A percentile compares a stretch with the other conserved stretches of the same genome.
phyloP scores from a whole-genome alignment of 2,888 invertebrate genomes.

The Drosophila yooni region DNA sequence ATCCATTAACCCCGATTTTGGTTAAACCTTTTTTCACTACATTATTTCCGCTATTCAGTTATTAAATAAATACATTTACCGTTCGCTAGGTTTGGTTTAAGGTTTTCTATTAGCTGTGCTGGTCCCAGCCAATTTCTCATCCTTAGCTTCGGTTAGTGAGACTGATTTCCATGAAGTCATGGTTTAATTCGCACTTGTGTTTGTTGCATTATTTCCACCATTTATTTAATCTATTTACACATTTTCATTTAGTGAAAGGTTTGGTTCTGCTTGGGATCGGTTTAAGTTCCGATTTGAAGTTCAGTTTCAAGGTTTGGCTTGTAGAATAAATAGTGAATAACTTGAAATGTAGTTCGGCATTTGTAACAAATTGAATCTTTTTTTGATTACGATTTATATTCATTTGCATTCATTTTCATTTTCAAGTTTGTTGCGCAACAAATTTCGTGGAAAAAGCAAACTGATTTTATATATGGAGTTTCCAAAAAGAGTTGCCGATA shows the following conservation, averaged over 20 bases:
- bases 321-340: not conserved
- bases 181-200: not conserved
- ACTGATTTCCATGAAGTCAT: not conserved
- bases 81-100: not conserved
- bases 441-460: not conserved
- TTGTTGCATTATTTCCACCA: not conserved
- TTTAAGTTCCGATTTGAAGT: not conserved
- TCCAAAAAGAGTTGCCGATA: conserved; percentile 7
- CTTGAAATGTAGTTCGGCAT: not conserved
- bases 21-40: not conserved
- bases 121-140: not conserved
- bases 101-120: not conserved
- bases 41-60: not conserved
- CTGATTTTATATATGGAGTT: not conserved
- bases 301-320: not conserved
- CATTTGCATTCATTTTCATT: not conserved
- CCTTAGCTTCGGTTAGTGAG: not conserved
- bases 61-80: not conserved
- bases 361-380: not conserved
- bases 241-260: not conserved
- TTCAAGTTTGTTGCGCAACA: not conserved
- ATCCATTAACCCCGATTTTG: not conserved
- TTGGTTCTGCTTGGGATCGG: not conserved
- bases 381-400: not conserved
- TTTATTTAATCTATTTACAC: not conserved